Evolutionary conservation across 2,888 invertebrate species (phyloP).

Genomic region (Nasonovia ribisnigri): DNA sequence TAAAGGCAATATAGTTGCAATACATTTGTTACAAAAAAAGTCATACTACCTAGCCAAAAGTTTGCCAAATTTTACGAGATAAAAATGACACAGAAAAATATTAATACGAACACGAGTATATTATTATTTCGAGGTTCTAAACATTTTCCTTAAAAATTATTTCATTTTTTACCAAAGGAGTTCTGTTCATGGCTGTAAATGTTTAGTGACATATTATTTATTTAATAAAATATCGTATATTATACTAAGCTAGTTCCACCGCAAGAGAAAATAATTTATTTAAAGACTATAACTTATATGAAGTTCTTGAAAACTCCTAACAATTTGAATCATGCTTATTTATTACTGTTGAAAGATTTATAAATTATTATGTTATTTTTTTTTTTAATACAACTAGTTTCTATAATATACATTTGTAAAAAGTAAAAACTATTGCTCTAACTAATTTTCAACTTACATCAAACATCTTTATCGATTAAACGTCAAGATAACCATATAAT

Average conservation of each 20-base stretch:
- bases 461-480: not conserved
- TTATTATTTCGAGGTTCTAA: not conserved
- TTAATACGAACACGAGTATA: not conserved
- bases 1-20: too few species aligned
- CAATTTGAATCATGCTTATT: not conserved
- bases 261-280: not conserved
- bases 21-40: too few species aligned
- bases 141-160: not conserved
- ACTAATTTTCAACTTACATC: not conserved
- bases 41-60: too few species aligned
- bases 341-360: not conserved
- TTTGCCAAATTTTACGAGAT: not conserved
- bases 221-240: not conserved
- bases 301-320: not conserved
- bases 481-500: not conserved
- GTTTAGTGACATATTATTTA: not conserved
- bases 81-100: conserved; percentile 3
- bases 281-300: not conserved
- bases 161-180: not conserved
- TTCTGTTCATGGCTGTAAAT: not conserved
- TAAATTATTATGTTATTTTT: not conserved
- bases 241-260: not conserved
- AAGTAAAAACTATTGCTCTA: not conserved
- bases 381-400: not conserved
- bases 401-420: not conserved